Base-by-base conservation (phyloP, 2,113 vertebrate species). In the Nannobrachium achirus region DNA sequence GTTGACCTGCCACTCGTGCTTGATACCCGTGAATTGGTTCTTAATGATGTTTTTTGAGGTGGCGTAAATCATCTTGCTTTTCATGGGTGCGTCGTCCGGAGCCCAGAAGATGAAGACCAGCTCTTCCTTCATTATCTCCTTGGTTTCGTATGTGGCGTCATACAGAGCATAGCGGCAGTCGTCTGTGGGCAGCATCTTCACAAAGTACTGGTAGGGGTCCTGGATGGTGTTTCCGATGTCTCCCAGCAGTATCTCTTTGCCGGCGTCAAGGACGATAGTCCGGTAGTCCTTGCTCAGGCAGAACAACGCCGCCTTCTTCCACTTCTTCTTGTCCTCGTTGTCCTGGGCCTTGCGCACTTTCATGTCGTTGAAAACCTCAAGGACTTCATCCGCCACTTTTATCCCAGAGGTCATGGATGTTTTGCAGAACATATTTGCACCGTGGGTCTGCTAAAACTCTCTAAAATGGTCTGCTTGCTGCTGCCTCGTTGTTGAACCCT, bases 31-130 rank as follows among this genome's bases (percentile, higher is more conserved):
- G 25, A 97, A 90, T 78, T 96, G 97, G 74, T 94, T 95, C 89
- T 95, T 96, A 79, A 97, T 93, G 69, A 94, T 95, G 62, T 96
- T 95, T 94, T 97, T 97, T 82, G 95, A 95, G 86, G 94, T 96
- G 81, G 96, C 96, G 45, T 95, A 97, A 75, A 97, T 94, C 95
- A 97, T 97, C 93, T 97, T 97, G 85, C 94, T 95, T 88, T 95
- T 95, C 55, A 97, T 73, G 10, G 94, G 86, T 51, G 96, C 94
- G 15, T 1, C 62, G 0, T 97, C 96, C 7, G 95, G 95, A 51
- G 94, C 94, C 96, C 96, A 97, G 85, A 97, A 95, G 71, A 98
- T 91, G 58, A 98, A 98, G 80, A 97, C 93, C 67, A 98, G 88
- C 61, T 96, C 95, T 80, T 98, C 95, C 85, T 97, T 98, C 92